A percentile compares a stretch with the other conserved stretches of the same genome.
phyloP scores from a whole-genome alignment of 2,113 vertebrate species.

The Tonatia bakeri region DNA sequence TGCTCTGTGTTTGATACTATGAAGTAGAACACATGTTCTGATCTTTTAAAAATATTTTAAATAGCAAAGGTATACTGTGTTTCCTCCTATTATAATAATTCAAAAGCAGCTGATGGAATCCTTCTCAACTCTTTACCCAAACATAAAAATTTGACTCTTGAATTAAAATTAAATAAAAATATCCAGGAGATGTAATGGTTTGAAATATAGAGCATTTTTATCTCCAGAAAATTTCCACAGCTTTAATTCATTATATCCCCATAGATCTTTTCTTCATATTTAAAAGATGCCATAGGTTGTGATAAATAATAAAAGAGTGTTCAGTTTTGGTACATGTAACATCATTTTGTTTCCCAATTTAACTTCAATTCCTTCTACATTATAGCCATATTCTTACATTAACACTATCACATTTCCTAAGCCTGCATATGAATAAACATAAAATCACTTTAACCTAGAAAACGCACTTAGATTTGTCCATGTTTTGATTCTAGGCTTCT shows the following conservation, averaged over 20 bases:
- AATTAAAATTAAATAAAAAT: conserved; percentile 65
- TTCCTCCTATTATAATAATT: conserved; percentile 43
- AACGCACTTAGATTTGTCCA: not conserved
- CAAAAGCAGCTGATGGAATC: conserved; percentile 33
- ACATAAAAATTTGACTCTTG: conserved; percentile 46
- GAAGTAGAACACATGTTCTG: conserved; percentile 64
- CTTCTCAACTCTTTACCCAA: conserved; percentile 47
- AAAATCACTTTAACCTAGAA: conserved; percentile 47
- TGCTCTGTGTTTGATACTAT: conserved; percentile 66
- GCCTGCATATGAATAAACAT: conserved; percentile 11
- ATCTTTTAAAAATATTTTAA: conserved; percentile 41
- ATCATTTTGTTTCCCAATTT: conserved; percentile 34
- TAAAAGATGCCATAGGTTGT: conserved; percentile 35
- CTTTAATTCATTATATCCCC: conserved; percentile 52
- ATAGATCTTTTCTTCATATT: conserved; percentile 24
- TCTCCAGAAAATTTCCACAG: conserved; percentile 21
- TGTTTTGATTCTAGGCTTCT: conserved; percentile 19
- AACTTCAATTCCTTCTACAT: conserved; percentile 50
- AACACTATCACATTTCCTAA: conserved; percentile 53
- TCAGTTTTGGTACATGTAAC: conserved; percentile 13
- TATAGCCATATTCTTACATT: conserved; percentile 36
- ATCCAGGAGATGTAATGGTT: conserved; percentile 35
- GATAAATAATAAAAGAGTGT: conserved; percentile 46
- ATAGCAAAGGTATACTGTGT: conserved; percentile 50
- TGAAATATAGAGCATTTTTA: conserved; percentile 18